Conservation (phyloP, 2,888 invertebrate genomes). For the Noctua janthe region DNA sequence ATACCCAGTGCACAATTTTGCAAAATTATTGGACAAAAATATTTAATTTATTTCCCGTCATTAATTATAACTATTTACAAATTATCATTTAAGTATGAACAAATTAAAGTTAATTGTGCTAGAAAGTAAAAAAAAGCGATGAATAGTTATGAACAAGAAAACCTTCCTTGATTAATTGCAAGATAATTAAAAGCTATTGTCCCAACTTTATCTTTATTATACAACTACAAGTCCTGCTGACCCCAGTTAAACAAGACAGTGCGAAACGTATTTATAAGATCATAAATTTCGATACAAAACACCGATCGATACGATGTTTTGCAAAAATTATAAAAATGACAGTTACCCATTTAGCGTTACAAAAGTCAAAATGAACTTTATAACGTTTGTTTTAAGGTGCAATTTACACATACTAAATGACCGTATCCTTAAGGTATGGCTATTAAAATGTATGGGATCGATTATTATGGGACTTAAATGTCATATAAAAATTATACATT, state of each 20-base stretch:
- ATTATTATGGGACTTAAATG: slow-evolving; percentile 77
- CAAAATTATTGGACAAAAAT: neutral
- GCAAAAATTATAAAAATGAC: slow-evolving; percentile 58
- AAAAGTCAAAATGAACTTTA: slow-evolving; percentile 41
- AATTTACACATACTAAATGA: slow-evolving; percentile 24
- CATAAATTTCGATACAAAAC: slow-evolving; percentile 52
- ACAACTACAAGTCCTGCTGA: slow-evolving; percentile 7
- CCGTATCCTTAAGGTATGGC: slow-evolving; percentile 47
- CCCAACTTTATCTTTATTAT: neutral
- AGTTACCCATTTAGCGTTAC: slow-evolving; percentile 23
- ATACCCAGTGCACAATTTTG: neutral
- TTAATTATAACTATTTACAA: neutral
- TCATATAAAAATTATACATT: slow-evolving; percentile 75
- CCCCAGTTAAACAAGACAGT: slow-evolving; percentile 24
- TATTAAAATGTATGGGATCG: slow-evolving; percentile 80
- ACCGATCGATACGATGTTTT: slow-evolving; percentile 34
- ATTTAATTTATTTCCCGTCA: neutral
- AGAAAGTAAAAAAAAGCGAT: neutral
- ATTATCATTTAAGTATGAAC: neutral
- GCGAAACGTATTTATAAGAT: slow-evolving; percentile 45
- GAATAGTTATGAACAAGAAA: neutral
- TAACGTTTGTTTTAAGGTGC: rapidly evolving
- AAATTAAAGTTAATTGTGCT: neutral
- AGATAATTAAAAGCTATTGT: slow-evolving; percentile 12
- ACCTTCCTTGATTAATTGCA: neutral